phyloP scores from a whole-genome alignment of 2,113 vertebrate species.

The Prochilodus magdalenae region DNA sequence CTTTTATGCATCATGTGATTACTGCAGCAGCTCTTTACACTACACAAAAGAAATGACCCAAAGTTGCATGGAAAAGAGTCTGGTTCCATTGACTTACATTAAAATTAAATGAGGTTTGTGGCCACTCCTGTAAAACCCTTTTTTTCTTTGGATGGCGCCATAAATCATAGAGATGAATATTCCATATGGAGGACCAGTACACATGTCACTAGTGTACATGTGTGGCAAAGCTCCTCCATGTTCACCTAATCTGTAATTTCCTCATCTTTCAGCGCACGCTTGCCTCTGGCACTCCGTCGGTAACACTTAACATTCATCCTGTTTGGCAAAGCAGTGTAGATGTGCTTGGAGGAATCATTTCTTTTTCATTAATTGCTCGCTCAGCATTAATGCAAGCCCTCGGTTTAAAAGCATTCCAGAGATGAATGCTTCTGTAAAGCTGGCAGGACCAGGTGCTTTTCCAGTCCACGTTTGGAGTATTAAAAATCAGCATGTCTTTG shows the following conservation, averaged over 20 bases:
- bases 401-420: background rate
- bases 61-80: too few species aligned
- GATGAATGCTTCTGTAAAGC: background rate
- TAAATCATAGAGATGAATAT: too few species aligned
- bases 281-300: background rate
- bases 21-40: too few species aligned
- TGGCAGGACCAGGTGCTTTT: background rate
- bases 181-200: too few species aligned
- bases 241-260: constrained; percentile 33
- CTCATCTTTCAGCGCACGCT: constrained; percentile 1
- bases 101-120: too few species aligned
- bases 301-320: constrained; percentile 1
- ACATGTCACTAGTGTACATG: too few species aligned
- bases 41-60: too few species aligned
- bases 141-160: too few species aligned
- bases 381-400: background rate
- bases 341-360: background rate
- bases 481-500: constrained; percentile 11
- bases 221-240: background rate
- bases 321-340: background rate
- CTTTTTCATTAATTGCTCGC: background rate
- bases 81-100: too few species aligned
- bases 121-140: too few species aligned
- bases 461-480: background rate
- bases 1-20: too few species aligned